These are phyloP conservation scores for Halcyon malimbica DNA, from an alignment of 2,113 vertebrate species.

Conservation along the genomic window DNA sequence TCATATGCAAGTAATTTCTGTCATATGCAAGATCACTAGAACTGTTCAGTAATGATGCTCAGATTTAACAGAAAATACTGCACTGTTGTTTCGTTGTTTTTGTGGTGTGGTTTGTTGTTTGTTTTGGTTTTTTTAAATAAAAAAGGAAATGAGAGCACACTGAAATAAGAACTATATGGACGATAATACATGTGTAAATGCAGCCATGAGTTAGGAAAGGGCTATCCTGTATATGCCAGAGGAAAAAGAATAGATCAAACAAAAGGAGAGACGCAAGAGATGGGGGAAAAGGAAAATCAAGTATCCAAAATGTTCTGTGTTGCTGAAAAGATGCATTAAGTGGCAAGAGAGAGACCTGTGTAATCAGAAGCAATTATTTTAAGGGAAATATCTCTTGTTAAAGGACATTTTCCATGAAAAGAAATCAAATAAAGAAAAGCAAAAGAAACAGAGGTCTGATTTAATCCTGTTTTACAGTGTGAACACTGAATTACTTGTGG, in stretches of 20 bases:
- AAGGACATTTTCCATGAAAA: slow-evolving; percentile 30
- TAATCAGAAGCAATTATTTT: slow-evolving; percentile 29
- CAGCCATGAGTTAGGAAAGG: not conserved
- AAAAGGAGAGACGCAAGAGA: not conserved
- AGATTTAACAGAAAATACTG: not conserved
- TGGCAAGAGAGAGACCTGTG: not conserved
- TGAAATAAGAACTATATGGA: not conserved
- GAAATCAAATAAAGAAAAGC: slow-evolving; percentile 1
- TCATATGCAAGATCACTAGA: not conserved
- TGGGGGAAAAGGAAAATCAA: not conserved
- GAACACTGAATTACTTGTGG: not conserved
- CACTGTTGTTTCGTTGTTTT: not conserved
- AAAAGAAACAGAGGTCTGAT: not conserved
- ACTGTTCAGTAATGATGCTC: not conserved
- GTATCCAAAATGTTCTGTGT: not conserved
- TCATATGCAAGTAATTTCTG: not conserved
- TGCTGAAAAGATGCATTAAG: not conserved
- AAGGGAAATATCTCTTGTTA: slow-evolving; percentile 4
- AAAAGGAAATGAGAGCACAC: not conserved
- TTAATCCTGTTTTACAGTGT: not conserved
- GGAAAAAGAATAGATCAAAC: not conserved
- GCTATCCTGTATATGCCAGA: not conserved
- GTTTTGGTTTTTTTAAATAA: not conserved
- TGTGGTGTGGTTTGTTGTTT: not conserved
- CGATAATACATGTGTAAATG: not conserved